phyloP scores from a whole-genome alignment of 2,113 vertebrate genomes.

The Rhynchopsitta pachyrhyncha region DNA sequence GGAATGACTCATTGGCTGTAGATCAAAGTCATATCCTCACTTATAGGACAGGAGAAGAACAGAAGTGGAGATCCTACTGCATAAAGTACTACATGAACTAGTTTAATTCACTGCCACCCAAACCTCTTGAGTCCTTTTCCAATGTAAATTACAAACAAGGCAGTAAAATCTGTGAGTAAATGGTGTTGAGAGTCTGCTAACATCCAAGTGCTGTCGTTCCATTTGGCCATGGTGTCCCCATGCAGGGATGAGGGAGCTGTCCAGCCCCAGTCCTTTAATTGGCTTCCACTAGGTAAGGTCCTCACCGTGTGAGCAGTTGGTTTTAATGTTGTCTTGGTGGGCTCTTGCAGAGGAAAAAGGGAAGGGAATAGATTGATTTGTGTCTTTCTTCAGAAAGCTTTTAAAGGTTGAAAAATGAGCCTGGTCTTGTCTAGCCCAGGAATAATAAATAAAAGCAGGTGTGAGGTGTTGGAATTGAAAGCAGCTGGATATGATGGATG shows the following conservation, averaged over 20 bases:
- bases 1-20: not conserved
- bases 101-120: not conserved
- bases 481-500: slow-evolving; percentile 77
- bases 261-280: not conserved
- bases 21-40: not conserved
- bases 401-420: slow-evolving; percentile 71
- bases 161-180: not conserved
- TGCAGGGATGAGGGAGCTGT: not conserved
- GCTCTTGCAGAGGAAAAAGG: not conserved
- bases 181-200: not conserved
- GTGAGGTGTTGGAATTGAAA: slow-evolving; percentile 73
- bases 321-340: not conserved
- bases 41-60: not conserved
- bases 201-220: not conserved
- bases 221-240: accelerated
- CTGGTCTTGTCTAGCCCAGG: slow-evolving; percentile 66
- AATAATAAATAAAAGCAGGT: slow-evolving; percentile 85
- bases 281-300: not conserved
- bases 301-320: not conserved
- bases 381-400: slow-evolving; percentile 56
- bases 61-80: not conserved
- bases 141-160: not conserved
- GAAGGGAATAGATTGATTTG: not conserved
- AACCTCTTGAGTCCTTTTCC: not conserved
- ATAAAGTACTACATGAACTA: not conserved